phyloP scores from a whole-genome alignment of 2,797 vertebrate species.

The Syncerus caffer region DNA sequence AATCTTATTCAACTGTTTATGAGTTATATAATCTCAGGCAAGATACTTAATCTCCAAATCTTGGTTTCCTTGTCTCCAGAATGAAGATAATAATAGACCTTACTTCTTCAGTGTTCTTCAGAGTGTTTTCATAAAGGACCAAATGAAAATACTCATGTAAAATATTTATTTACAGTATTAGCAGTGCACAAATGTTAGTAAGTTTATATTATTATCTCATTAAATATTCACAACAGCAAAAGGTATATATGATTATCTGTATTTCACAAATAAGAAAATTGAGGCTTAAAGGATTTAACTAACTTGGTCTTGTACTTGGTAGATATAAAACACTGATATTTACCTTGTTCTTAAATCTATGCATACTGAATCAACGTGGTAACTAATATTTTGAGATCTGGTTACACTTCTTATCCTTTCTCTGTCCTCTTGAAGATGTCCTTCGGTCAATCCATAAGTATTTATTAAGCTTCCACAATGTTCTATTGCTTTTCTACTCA shows the following conservation, averaged over 20 bases:
- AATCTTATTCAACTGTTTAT: background rate
- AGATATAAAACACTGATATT: background rate
- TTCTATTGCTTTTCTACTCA: background rate
- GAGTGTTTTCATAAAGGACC: background rate
- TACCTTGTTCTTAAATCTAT: background rate
- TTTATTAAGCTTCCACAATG: background rate
- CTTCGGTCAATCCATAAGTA: background rate
- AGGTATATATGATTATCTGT: background rate
- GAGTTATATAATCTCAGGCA: background rate
- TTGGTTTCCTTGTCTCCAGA: background rate
- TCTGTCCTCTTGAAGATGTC: background rate
- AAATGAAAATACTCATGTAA: background rate
- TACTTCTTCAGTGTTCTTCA: background rate
- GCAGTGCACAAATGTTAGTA: background rate
- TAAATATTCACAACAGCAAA: background rate
- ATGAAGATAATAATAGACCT: background rate
- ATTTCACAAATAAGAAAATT: background rate
- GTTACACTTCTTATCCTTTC: background rate
- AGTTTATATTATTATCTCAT: background rate
- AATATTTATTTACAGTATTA: background rate
- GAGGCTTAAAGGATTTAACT: background rate
- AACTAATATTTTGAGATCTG: background rate
- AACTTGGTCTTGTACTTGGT: background rate
- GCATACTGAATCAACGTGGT: background rate
- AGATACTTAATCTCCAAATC: background rate